Evolutionary conservation across 2,888 invertebrate species (phyloP), one percentile per base, ranked within the genome.

Genomic region (Caenorhabditis afra): DNA sequence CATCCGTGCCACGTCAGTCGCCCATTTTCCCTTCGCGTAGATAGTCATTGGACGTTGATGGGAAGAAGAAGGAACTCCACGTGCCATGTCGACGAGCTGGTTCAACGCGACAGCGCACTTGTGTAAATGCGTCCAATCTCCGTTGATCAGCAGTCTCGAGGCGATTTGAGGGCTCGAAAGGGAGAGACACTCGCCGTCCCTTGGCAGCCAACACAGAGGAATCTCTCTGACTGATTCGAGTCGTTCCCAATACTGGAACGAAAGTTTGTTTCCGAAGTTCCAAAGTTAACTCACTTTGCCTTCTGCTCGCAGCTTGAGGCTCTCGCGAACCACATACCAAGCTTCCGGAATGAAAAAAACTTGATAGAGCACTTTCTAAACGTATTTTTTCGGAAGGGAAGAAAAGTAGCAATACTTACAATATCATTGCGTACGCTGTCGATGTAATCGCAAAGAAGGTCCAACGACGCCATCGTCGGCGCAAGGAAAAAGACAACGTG

Each of bases 271-370:
- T 55, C 29, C 8, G 12, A 47, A 57, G 29, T 10, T 20, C 11
- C 18, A 3, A 20, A 4, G 45, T n/a, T 2, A 10, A 5, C 47
- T 55, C 11, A 82, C 82, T 18, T 77, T 71, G 57, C 83, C 83
- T 14, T 71, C 70, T 1, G 64, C 22, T 52, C 79, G 49, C 44
- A 79, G 61, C 41, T 82, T 84, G 45, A 86, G 49, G 57, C 81
- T 81, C 22, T 86, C 84, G 45, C 86, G 53, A 1, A 85, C 84
- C 10, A 81, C 84, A 49, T 82, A 86, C 81, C 84, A 86, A 14
- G 81, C 84, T 59, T 86, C 86, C 1, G 86, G 86, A 16, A 86
- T 81, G 74, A 86, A 85, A 45, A 79, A 81, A n/a, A 86, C 81
- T 53, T 85, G 81, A 58, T 86, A 82, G 1, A 83, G 68, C 7